phyloP scores from a whole-genome alignment of 2,888 invertebrate genomes.

The Hypena proboscidalis region DNA sequence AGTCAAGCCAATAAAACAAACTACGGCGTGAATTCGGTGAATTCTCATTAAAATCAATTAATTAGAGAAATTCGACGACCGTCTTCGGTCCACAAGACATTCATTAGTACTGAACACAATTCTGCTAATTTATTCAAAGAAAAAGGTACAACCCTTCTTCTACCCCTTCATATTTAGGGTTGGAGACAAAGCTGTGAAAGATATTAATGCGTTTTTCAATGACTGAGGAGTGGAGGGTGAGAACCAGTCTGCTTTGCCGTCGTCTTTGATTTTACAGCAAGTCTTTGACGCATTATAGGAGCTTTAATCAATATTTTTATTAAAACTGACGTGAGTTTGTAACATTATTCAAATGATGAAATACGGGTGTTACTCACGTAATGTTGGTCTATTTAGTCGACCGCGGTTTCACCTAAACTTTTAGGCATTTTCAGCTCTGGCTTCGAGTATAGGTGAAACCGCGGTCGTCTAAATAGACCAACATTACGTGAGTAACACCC shows the following conservation, averaged over 20 bases:
- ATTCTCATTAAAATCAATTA: constrained; percentile 65
- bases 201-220: constrained; percentile 16
- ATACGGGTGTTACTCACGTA: too few relatives aligned
- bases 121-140: constrained; percentile 79
- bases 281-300: too few relatives aligned
- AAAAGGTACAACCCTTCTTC: constrained; percentile 56
- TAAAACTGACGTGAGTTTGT: too few relatives aligned
- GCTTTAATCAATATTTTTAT: too few relatives aligned
- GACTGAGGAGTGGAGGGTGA: constrained; percentile 9
- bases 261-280: too few relatives aligned
- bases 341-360: too few relatives aligned
- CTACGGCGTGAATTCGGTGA: constrained; percentile 26
- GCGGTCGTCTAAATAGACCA: too few relatives aligned
- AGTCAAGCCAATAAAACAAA: constrained; percentile 20
- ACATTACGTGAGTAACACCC: too few relatives aligned
- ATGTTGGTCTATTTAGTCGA: too few relatives aligned
- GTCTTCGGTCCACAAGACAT: constrained; percentile 68
- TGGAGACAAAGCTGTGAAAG: constrained; percentile 21
- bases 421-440: too few relatives aligned
- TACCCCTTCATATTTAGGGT: constrained; percentile 32
- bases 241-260: neutral
- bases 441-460: too few relatives aligned
- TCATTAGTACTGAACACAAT: constrained; percentile 75
- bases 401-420: too few relatives aligned
- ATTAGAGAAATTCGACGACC: constrained; percentile 60